Base-by-base conservation (phyloP, 37 sponge, comb jelly and placozoan species). In the Petrosia ficiformis region DNA sequence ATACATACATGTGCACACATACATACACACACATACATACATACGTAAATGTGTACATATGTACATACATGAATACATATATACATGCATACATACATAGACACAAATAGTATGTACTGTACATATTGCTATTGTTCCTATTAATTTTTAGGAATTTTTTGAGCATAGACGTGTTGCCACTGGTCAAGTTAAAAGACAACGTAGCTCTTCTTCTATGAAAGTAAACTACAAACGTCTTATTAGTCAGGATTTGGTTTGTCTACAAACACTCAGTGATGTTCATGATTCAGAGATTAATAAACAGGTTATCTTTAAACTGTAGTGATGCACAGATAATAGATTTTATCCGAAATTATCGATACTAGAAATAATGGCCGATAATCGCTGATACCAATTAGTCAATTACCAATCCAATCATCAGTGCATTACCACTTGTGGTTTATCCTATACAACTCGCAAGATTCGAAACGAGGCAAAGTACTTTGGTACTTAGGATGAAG, bases 91-190 rank as follows among this genome's bases (percentile, higher is more conserved):
- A n/a, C n/a, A n/a, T n/a, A n/a, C n/a, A n/a, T n/a, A n/a, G n/a
- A n/a, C n/a, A n/a, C n/a, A n/a, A n/a, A n/a, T n/a, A n/a, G n/a
- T n/a, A n/a, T 22, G 28, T 28, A 64, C 65, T 64, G 65, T 28
- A 26, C 8, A 24, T 26, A 26, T 24, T 10, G 19, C n/a, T 24
- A 22, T 16, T 16, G 10, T 28, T 0, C 42, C 2, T 1, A 57
- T 68, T 1, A 74, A 41, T 11, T 61, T 31, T 32, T 44, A 89
- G 89, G 89, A 89, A 32, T 83, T 68, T 65, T 89, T 89, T 74
- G 89, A 83, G 59, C 69, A 71, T 71, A 83, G 75, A 76, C 68
- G 79, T 61, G 65, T 83, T 40, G 48, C 29, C 4, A 14, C 14
- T 8, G 4, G 25, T 21, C 65, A 44, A 38, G 69, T 48, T 59